Evolutionary conservation across 2,797 vertebrate species (phyloP), one percentile per base, ranked within the genome.

Genomic region (Champsocephalus gunnari): DNA sequence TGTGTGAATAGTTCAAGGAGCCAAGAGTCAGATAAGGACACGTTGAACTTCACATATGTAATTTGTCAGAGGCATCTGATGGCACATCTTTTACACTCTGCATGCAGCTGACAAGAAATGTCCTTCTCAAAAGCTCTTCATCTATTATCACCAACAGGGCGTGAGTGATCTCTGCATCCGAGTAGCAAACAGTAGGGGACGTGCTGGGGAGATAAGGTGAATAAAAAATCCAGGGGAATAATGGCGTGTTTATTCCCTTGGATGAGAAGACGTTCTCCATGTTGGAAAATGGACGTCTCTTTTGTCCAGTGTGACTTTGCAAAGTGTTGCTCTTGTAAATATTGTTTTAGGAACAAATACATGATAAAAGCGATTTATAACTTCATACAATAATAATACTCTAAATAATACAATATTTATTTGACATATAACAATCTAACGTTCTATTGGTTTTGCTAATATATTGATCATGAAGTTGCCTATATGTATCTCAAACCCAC

Each of bases 151-250:
- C 71, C 51, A 21, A 47, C 44, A n/a, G 59, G 9, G 21, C 5
- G 48, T 49, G 68, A 72, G 65, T 24, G 55, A 19, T 61, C 17
- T 72, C 49, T 11, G 43, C 41, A 32, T 9, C 16, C 11, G 14
- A 60, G 55, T 3, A 59, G 51, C 69, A 80, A 74, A 81, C 61
- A 80, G 64, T 57, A 48, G 61, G 68, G 62, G 66, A 63, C 60
- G 48, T 57, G 28, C 24, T 12, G 41, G 24, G 45, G 41, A 41
- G 65, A 76, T 63, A 49, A 66, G 12, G 17, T 63, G 32, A 77
- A 83, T 59, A 57, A 71, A 76, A 73, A 65, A 53, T n/a, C 34
- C 6, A 38, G 34, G 8, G 34, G 8, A 38, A 38, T 38, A 38
- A 38, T 38, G 34, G 2, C 8, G 8, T 9, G 34, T 64, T 80